A percentile compares a stretch with the other conserved stretches of the same genome.
Evolutionary conservation across 2,113 vertebrate genomes (phyloP).

Genomic region (Colossoma macropomum): DNA sequence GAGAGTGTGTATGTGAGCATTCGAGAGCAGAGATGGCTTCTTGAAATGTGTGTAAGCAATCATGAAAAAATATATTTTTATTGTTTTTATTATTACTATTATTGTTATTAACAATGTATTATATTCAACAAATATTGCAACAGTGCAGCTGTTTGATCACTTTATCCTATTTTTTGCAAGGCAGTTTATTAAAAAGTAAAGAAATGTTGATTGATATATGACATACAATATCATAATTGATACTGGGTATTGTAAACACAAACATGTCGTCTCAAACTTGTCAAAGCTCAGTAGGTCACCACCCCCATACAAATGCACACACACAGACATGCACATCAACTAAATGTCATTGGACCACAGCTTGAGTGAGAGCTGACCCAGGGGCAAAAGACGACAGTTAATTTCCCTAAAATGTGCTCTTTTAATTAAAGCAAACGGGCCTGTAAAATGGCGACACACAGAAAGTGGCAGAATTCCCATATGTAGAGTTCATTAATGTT

Average conservation of each 20-base stretch:
- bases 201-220: not conserved
- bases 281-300: slow-evolving; percentile 12
- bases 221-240: not conserved
- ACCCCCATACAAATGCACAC: not conserved
- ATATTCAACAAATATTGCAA: too few species aligned
- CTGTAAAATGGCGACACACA: slow-evolving; percentile 61
- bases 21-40: too few species aligned
- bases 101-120: too few species aligned
- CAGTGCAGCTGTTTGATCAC: too few species aligned
- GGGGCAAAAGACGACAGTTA: slow-evolving; percentile 57
- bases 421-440: slow-evolving; percentile 77
- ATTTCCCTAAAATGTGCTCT: slow-evolving; percentile 73
- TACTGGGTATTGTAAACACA: slow-evolving; percentile 19
- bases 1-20: too few species aligned
- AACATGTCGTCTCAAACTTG: slow-evolving; percentile 12
- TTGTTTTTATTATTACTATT: too few species aligned
- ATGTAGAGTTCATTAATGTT: slow-evolving; percentile 73
- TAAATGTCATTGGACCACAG: slow-evolving; percentile 62
- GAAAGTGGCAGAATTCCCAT: slow-evolving; percentile 61
- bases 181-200: too few species aligned
- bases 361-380: slow-evolving; percentile 59
- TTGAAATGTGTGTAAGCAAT: too few species aligned
- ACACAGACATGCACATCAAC: slow-evolving; percentile 36
- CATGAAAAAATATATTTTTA: too few species aligned
- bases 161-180: not conserved